Conservation (phyloP, 2,888 invertebrate genomes). For the Parelbella ahira region DNA sequence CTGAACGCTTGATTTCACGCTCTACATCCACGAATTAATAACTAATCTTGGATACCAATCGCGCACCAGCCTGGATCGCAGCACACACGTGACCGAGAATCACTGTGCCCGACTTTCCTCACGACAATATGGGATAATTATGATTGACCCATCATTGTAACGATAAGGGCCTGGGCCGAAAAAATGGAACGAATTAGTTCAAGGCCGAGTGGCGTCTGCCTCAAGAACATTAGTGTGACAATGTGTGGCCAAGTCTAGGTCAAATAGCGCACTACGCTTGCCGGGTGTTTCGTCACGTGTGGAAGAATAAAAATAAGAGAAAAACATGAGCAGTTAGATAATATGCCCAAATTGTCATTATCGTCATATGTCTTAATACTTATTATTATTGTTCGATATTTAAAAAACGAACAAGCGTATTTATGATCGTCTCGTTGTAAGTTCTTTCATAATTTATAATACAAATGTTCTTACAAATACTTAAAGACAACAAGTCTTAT, state of each 20-base stretch:
- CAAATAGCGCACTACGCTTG: constrained; percentile 11
- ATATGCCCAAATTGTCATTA: too few species aligned
- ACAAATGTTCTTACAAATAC: too few species aligned
- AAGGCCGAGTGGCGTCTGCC: constrained; percentile 38
- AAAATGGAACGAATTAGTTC: constrained; percentile 47
- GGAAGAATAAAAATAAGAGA: too few species aligned
- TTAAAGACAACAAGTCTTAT: too few species aligned
- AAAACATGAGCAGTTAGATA: too few species aligned
- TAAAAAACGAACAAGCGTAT: too few species aligned
- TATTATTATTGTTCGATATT: too few species aligned
- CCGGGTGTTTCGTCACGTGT: constrained; percentile 1
- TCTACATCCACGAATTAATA: constrained; percentile 72
- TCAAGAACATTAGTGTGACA: constrained; percentile 21
- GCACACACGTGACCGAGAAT: constrained; percentile 39
- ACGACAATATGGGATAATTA: constrained; percentile 32
- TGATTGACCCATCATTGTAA: constrained; percentile 51
- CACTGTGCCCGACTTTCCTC: constrained; percentile 48
- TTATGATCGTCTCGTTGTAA: too few species aligned
- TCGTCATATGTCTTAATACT: too few species aligned
- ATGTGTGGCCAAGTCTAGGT: constrained; percentile 15
- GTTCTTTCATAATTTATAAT: too few species aligned
- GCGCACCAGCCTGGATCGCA: constrained; percentile 35
- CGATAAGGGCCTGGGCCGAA: constrained; percentile 46
- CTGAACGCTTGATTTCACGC: constrained; percentile 73
- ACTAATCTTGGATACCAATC: constrained; percentile 54